Conservation (phyloP, 2,797 vertebrate genomes). For the Neoniphon sammara region DNA sequence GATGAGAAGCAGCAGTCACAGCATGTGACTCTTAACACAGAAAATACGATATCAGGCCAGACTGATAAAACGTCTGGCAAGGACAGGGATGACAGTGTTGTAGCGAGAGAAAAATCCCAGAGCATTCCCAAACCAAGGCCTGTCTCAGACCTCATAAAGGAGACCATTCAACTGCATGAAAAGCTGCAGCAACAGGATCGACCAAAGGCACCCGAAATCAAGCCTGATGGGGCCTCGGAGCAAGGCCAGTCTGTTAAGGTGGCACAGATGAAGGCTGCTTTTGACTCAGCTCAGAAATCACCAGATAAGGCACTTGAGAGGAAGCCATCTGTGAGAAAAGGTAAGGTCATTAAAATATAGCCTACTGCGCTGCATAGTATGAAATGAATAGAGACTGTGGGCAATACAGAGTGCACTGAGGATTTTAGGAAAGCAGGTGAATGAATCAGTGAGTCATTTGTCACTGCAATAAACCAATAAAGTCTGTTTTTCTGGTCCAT, state of each 20-base stretch:
- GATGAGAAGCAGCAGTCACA: slow-evolving; percentile 31
- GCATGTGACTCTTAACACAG: slow-evolving; percentile 27
- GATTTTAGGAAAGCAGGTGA: not conserved
- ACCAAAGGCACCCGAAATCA: slow-evolving; percentile 75
- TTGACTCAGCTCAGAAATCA: slow-evolving; percentile 81
- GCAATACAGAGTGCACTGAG: not conserved
- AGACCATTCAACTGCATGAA: slow-evolving; percentile 82
- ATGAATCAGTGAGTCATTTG: slow-evolving; percentile 26
- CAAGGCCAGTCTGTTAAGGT: slow-evolving; percentile 80
- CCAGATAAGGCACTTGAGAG: slow-evolving; percentile 77
- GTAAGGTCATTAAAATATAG: slow-evolving; percentile 66
- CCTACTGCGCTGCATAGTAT: not conserved
- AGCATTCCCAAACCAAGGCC: slow-evolving; percentile 71
- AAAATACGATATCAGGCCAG: slow-evolving; percentile 38
- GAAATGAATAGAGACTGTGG: not conserved
- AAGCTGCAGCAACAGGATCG: slow-evolving; percentile 81
- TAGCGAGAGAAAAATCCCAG: slow-evolving; percentile 58
- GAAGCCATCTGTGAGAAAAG: slow-evolving; percentile 83
- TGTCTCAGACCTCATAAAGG: slow-evolving; percentile 84
- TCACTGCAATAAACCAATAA: not conserved
- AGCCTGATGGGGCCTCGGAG: slow-evolving; percentile 70
- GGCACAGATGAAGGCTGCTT: slow-evolving; percentile 85
- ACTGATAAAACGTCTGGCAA: slow-evolving; percentile 37
- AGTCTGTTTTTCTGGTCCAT: slow-evolving; percentile 19
- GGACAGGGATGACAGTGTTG: slow-evolving; percentile 45